Evolutionary conservation across 2,113 vertebrate species (phyloP).

Genomic region (Lagopus leucura): DNA sequence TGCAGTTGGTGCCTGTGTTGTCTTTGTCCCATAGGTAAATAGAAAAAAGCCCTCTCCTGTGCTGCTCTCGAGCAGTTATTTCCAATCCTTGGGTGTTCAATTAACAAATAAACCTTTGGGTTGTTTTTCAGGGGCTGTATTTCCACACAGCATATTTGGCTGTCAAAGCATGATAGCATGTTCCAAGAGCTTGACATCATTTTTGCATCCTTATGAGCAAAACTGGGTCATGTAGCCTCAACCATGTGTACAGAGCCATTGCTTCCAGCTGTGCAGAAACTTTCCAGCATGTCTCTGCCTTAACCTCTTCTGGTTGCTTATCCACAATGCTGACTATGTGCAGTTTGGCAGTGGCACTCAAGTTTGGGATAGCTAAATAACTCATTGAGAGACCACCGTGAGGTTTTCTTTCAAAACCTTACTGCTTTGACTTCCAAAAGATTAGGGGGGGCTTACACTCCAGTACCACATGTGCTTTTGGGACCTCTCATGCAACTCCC

Average conservation of each 20-base stretch:
- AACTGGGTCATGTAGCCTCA: background rate
- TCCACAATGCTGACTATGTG: background rate
- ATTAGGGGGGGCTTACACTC: background rate
- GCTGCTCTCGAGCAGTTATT: background rate
- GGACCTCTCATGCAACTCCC: background rate
- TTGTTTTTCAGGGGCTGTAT: background rate
- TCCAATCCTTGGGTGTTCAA: background rate
- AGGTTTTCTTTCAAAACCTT: background rate
- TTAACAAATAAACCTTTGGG: background rate
- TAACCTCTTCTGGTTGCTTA: background rate
- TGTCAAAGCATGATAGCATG: background rate
- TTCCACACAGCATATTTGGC: slow-evolving; percentile 29
- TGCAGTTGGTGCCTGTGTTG: background rate
- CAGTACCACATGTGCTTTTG: background rate
- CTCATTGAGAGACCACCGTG: background rate
- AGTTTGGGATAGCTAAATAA: fast-evolving
- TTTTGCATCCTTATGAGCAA: slow-evolving; percentile 4
- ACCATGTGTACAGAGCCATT: background rate
- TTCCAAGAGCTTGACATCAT: slow-evolving; percentile 44
- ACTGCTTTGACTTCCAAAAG: background rate
- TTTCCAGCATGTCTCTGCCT: background rate
- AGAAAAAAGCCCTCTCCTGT: background rate
- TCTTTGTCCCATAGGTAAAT: background rate
- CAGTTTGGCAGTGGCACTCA: background rate
- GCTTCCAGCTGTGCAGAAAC: slow-evolving; percentile 37